phyloP scores from a whole-genome alignment of 1,140 invertebrate species.

The Ostrea denselamellosa region DNA sequence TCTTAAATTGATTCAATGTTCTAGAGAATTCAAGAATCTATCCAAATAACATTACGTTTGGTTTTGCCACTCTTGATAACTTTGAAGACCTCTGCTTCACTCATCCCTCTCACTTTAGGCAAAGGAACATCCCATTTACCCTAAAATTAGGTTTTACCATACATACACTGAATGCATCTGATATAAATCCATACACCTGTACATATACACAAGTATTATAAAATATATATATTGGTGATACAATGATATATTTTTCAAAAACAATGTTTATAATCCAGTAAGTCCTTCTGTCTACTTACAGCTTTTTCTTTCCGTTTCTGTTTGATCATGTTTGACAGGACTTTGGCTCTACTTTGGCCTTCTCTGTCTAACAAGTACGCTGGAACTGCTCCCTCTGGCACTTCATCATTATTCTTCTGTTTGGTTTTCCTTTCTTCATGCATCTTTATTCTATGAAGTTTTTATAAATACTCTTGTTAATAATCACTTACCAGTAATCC shows the following conservation, averaged over 20 bases:
- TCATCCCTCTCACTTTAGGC: constrained; percentile 97
- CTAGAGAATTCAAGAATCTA: not conserved
- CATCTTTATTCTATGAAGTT: constrained; percentile 77
- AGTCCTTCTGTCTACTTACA: constrained; percentile 71
- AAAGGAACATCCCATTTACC: constrained; percentile 99
- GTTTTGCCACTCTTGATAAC: constrained; percentile 96
- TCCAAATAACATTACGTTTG: constrained; percentile 82
- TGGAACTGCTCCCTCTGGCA: constrained; percentile 94
- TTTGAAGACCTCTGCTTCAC: constrained; percentile 99
- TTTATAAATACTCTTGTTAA: too few species aligned
- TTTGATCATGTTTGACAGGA: constrained; percentile 99
- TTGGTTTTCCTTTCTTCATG: constrained; percentile 85
- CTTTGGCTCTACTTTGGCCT: constrained; percentile 94
- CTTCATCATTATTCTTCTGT: constrained; percentile 88
- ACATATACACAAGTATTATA: too few species aligned
- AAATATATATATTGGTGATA: too few species aligned
- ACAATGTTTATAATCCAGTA: too few species aligned
- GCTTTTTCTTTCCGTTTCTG: constrained; percentile 99
- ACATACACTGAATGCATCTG: not conserved
- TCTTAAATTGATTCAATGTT: not conserved
- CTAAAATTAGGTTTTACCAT: constrained; percentile 69
- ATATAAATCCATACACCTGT: too few species aligned
- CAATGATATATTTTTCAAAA: too few species aligned
- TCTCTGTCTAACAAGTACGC: constrained; percentile 98
- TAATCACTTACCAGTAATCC: too few species aligned